Evolutionary conservation across 2,888 invertebrate genomes (phyloP).

Genomic region (Anorthoa munda): DNA sequence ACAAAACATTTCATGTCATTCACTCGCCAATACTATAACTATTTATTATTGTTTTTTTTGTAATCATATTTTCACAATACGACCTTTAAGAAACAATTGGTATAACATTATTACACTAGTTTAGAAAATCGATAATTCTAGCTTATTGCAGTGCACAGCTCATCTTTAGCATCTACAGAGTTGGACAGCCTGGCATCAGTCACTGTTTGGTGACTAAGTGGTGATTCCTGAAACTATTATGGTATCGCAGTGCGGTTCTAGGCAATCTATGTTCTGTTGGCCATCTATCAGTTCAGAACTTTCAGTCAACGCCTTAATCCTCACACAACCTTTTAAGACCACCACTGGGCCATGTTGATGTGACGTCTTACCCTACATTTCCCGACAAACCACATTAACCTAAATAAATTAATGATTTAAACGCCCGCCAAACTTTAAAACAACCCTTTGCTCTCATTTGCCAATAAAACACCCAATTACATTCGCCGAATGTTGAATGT

Average conservation of each 20-base stretch:
- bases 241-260: not conserved
- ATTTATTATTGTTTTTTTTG: too few relatives aligned
- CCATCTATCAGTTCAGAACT: not conserved
- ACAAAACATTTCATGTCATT: too few relatives aligned
- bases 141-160: too few relatives aligned
- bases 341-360: not conserved
- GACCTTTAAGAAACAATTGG: too few relatives aligned
- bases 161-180: too few relatives aligned
- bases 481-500: conserved; percentile 27
- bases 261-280: not conserved
- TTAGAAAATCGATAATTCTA: too few relatives aligned
- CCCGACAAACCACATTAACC: conserved; percentile 17
- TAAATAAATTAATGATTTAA: conserved; percentile 34
- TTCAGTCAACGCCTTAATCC: not conserved
- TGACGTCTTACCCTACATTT: not conserved
- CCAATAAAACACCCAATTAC: conserved; percentile 49
- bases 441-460: conserved; percentile 42
- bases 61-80: too few relatives aligned
- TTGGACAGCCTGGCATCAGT: too few relatives aligned
- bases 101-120: too few relatives aligned
- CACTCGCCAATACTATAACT: too few relatives aligned
- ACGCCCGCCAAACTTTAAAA: conserved; percentile 23
- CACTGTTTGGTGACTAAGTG: too few relatives aligned
- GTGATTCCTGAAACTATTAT: too few relatives aligned
- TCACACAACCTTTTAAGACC: not conserved